Evolutionary conservation across 2,888 invertebrate genomes (phyloP).

Genomic region (Enoplolaimus lenunculus): DNA sequence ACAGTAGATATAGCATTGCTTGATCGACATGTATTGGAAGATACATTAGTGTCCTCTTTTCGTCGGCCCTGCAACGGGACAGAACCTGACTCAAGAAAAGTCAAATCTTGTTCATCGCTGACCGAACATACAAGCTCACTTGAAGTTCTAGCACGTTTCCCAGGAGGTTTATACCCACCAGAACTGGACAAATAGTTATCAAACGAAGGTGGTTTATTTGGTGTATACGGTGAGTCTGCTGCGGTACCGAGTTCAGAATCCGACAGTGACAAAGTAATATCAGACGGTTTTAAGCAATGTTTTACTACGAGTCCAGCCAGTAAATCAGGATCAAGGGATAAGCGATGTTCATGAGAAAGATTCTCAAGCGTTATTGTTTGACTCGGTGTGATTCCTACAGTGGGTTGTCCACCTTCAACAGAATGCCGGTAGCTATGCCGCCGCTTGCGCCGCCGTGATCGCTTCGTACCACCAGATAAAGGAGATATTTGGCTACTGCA

Average conservation of each 20-base stretch:
- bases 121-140: background rate
- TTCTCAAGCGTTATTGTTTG: too few relatives aligned
- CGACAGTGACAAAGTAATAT: background rate
- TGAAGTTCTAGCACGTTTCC: background rate
- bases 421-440: background rate
- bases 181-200: too few relatives aligned
- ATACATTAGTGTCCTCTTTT: background rate
- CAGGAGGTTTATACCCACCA: too few relatives aligned
- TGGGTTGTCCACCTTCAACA: background rate
- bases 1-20: background rate
- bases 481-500: background rate
- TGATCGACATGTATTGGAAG: background rate
- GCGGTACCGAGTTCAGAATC: background rate
- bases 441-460: constrained; percentile 2
- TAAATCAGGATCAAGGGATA: background rate
- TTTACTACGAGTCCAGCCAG: background rate
- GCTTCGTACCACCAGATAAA: background rate
- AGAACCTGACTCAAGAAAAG: background rate
- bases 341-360: background rate
- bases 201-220: too few relatives aligned
- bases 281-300: background rate
- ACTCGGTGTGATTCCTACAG: too few relatives aligned
- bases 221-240: background rate
- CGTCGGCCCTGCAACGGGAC: background rate
- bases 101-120: background rate